Conservation (phyloP, 1,140 invertebrate species). For the Pseudomyrmex cubaensis region DNA sequence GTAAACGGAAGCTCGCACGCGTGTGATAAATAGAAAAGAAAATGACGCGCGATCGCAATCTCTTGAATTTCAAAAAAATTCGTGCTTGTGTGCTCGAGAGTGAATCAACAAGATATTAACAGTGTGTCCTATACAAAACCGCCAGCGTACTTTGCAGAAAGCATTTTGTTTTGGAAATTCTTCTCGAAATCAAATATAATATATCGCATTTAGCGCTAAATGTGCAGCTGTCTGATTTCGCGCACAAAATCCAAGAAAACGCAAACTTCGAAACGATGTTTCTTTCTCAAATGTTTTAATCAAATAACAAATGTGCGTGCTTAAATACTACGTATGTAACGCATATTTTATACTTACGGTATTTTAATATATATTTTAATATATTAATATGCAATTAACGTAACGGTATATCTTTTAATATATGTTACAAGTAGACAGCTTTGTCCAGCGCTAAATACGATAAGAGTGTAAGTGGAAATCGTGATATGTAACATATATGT, state of each 20-base stretch:
- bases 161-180: background rate
- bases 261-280: too few relatives aligned
- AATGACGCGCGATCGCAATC: background rate
- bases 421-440: background rate
- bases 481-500: slow-evolving; percentile 16
- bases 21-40: background rate
- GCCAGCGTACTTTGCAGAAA: slow-evolving; percentile 30
- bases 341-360: background rate
- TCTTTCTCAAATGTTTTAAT: too few relatives aligned
- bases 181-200: background rate
- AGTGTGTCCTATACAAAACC: background rate
- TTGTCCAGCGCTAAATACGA: slow-evolving; percentile 24
- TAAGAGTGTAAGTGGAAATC: slow-evolving; percentile 5
- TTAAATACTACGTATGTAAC: too few relatives aligned
- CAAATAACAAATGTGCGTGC: too few relatives aligned
- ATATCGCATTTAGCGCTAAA: background rate
- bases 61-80: background rate
- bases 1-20: slow-evolving; percentile 3
- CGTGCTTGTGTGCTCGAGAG: background rate
- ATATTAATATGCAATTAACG: background rate
- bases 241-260: too few relatives aligned
- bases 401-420: background rate
- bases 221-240: too few relatives aligned
- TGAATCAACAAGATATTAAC: slow-evolving; percentile 1
- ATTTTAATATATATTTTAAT: background rate